A percentile compares a stretch with the other conserved stretches of the same genome.
Evolutionary conservation across 1,140 invertebrate species (phyloP).

Genomic region (Formica exsecta): DNA sequence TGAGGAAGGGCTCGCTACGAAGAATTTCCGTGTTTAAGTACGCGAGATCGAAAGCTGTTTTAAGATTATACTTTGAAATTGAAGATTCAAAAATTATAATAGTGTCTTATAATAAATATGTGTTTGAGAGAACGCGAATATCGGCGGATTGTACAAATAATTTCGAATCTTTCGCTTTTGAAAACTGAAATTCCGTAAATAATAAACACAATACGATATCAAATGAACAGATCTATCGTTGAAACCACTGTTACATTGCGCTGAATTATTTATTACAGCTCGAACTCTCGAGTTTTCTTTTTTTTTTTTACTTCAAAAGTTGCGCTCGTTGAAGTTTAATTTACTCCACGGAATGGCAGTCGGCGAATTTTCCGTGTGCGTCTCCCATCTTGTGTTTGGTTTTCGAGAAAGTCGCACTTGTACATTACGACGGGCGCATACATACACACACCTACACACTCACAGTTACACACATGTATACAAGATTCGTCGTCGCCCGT

Average conservation of each 20-base stretch:
- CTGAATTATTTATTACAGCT: slow-evolving; percentile 39
- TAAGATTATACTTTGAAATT: slow-evolving; percentile 34
- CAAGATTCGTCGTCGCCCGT: slow-evolving; percentile 5
- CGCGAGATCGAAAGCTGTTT: slow-evolving; percentile 29
- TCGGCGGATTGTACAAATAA: neutral
- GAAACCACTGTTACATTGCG: neutral
- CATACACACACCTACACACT: neutral
- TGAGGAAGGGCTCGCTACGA: neutral
- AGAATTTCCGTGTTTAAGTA: slow-evolving; percentile 16
- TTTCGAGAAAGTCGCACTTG: slow-evolving; percentile 55
- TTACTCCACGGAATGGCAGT: slow-evolving; percentile 33
- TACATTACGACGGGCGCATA: neutral
- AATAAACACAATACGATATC: neutral
- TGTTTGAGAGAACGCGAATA: neutral
- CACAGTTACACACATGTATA: neutral
- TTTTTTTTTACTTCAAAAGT: slow-evolving; percentile 38
- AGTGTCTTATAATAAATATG: neutral
- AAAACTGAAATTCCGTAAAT: neutral
- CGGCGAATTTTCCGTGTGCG: slow-evolving; percentile 35
- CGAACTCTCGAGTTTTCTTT: neutral
- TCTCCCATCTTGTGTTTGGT: slow-evolving; percentile 41
- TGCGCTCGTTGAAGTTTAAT: slow-evolving; percentile 49
- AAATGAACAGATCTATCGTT: slow-evolving; percentile 23
- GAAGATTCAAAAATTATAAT: slow-evolving; percentile 21
- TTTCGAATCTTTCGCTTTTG: neutral